Evolutionary conservation across 2,888 invertebrate genomes (phyloP).

Genomic region (Drosophila formosana): DNA sequence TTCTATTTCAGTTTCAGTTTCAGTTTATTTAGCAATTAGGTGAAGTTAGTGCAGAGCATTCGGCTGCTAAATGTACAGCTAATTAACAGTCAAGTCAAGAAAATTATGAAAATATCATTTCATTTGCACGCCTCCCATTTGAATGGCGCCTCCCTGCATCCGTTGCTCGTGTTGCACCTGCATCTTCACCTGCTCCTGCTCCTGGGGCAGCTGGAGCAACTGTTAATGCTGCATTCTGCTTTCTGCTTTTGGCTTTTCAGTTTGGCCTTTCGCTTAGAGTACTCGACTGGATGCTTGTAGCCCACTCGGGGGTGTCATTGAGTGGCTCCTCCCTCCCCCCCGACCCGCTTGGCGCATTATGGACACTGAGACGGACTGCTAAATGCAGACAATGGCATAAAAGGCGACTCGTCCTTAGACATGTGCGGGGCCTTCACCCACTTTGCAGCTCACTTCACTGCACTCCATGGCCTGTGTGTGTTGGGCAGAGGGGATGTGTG

Average conservation of each 20-base stretch:
- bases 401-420: constrained; percentile 62
- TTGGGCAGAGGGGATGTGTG: not conserved
- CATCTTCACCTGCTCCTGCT: not conserved
- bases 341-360: constrained; percentile 13
- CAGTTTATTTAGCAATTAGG: constrained; percentile 67
- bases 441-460: constrained; percentile 67
- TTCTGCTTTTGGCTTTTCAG: constrained; percentile 10
- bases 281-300: constrained; percentile 36
- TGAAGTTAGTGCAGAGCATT: constrained; percentile 46
- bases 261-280: constrained; percentile 39
- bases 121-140: constrained; percentile 22
- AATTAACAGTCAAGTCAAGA: constrained; percentile 60
- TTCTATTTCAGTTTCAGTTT: constrained; percentile 43
- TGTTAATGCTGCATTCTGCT: constrained; percentile 15
- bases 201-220: constrained; percentile 3
- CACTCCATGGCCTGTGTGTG: constrained; percentile 13
- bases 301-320: constrained; percentile 67
- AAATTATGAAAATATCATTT: constrained; percentile 74
- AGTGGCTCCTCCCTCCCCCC: constrained; percentile 51
- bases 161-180: not conserved
- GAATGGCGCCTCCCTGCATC: not conserved
- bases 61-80: constrained; percentile 61
- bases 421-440: constrained; percentile 77
- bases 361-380: constrained; percentile 29
- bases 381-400: constrained; percentile 73